Conservation (phyloP, 2,797 vertebrate species). For the Hozukius guyotensis region DNA sequence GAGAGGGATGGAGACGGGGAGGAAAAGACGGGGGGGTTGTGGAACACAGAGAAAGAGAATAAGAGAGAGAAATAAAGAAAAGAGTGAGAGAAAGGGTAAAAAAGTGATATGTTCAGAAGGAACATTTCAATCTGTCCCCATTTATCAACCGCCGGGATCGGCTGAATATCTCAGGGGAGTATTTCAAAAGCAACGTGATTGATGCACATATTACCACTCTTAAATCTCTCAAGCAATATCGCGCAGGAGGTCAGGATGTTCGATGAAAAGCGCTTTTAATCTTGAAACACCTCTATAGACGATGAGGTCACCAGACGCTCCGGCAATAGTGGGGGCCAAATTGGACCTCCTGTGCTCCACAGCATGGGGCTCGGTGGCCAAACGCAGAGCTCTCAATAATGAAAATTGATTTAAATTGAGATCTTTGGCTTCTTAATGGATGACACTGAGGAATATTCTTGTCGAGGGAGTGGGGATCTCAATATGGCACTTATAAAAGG, state of each 20-base stretch:
- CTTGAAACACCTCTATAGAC: constrained; percentile 46
- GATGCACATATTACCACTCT: constrained; percentile 58
- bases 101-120: constrained; percentile 55
- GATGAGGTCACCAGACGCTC: constrained; percentile 52
- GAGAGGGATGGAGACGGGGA: constrained; percentile 39
- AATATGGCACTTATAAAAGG: constrained; percentile 79
- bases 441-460: constrained; percentile 71
- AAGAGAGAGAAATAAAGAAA: neutral
- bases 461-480: constrained; percentile 67
- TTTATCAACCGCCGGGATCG: constrained; percentile 59
- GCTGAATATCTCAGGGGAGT: constrained; percentile 50
- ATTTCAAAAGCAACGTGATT: constrained; percentile 64
- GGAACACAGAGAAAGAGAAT: constrained; percentile 37
- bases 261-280: constrained; percentile 65
- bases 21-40: constrained; percentile 15
- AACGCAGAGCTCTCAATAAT: constrained; percentile 48
- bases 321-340: neutral
- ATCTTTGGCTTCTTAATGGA: constrained; percentile 77
- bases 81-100: constrained; percentile 8
- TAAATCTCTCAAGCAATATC: constrained; percentile 59
- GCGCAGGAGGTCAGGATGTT: constrained; percentile 58
- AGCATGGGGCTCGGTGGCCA: constrained; percentile 10
- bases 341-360: constrained; percentile 14
- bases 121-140: constrained; percentile 66
- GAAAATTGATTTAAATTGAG: constrained; percentile 76